Evolutionary conservation across 2,888 invertebrate species (phyloP).

Genomic region (Conistra vaccinii): DNA sequence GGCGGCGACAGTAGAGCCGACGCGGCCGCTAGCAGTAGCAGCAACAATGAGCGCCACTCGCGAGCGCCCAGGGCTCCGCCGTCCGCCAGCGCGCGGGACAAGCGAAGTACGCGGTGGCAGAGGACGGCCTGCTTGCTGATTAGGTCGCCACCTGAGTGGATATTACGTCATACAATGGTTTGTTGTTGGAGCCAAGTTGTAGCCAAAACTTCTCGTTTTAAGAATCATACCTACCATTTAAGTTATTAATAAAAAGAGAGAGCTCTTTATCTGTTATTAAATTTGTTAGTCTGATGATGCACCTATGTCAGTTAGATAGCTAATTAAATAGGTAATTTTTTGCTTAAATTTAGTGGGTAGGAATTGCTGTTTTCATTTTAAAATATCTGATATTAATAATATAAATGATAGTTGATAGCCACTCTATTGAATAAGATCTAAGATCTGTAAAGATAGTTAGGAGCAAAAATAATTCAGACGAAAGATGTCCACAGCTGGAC

Average conservation of each 20-base stretch:
- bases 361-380: background rate
- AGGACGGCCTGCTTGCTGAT: conserved; percentile 98
- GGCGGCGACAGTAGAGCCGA: conserved; percentile 98
- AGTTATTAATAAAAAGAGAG: background rate
- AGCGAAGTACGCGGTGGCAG: conserved; percentile 97
- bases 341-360: background rate
- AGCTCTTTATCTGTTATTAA: background rate
- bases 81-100: conserved; percentile 93
- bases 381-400: background rate
- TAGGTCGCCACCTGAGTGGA: conserved; percentile 94
- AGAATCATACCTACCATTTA: too few relatives aligned
- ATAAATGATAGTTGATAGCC: background rate
- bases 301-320: too few relatives aligned
- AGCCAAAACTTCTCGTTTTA: too few relatives aligned
- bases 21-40: conserved; percentile 96
- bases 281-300: background rate
- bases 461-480: too few relatives aligned
- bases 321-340: background rate
- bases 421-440: background rate
- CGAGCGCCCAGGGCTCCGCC: conserved; percentile 92
- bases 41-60: conserved; percentile 97
- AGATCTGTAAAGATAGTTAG: background rate
- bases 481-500: background rate
- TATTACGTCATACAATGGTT: background rate
- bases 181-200: background rate